Conservation (phyloP, 2,888 invertebrate species). For the Cephus pulcher region DNA sequence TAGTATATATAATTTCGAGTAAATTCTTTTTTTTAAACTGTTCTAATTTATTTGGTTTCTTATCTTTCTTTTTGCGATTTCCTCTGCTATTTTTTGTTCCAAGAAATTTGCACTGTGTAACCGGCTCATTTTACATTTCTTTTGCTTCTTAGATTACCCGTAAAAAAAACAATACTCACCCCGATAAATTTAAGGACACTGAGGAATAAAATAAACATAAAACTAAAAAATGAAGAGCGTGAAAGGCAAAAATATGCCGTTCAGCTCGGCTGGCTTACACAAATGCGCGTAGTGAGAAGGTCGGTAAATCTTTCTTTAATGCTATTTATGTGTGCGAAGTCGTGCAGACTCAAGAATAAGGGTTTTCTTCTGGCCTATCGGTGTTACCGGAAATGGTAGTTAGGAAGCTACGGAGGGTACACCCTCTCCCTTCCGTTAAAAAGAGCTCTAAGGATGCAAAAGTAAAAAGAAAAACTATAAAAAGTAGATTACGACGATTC, state of each 20-base stretch:
- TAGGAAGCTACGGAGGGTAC: neutral
- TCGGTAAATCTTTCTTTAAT: neutral
- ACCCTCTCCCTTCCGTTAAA: neutral
- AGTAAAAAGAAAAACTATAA: neutral
- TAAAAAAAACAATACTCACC: neutral
- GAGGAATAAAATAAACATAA: neutral
- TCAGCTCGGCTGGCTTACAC: neutral
- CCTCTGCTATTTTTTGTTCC: neutral
- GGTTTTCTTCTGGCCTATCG: neutral
- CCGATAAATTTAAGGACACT: neutral
- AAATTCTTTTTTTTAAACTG: neutral
- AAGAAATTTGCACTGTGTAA: neutral
- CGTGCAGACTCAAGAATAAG: neutral
- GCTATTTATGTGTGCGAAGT: neutral
- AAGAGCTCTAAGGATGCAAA: neutral
- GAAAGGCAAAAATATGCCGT: neutral
- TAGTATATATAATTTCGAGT: neutral
- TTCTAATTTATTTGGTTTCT: neutral
- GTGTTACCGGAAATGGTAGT: neutral
- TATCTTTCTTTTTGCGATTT: neutral
- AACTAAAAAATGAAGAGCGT: neutral
- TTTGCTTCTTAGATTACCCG: neutral
- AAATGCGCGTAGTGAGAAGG: neutral
- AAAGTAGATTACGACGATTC: neutral
- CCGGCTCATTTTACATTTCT: neutral